Base-by-base conservation (phyloP, 2,888 invertebrate genomes). In the Cordilura impudica region DNA sequence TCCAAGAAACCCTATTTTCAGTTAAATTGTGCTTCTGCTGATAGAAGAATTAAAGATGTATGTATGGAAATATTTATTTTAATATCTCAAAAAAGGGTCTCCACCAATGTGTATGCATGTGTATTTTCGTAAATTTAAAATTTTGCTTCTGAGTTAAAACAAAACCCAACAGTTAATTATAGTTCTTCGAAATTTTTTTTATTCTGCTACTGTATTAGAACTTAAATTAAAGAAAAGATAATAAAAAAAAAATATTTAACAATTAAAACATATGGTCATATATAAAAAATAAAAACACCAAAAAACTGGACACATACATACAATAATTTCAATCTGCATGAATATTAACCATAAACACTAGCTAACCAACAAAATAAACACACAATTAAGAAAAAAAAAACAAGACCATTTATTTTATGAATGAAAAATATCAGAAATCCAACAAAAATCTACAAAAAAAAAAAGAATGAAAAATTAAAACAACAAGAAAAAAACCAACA, bases 401-500 rank as follows among this genome's bases (percentile, higher is more conserved):
- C 29, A 31, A 23, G 18, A 35, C 53, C 16, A 72, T 31, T n/a
- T n/a, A n/a, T n/a, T 71, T 71, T 56, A 72, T 63, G 71, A 61
- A 72, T 72, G 71, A 72, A 72, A 39, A 29, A 18, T 70, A n/a
- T 61, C 10, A 8, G n/a, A n/a, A 26, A 53, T 7, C 14, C 35
- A 39, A n/a, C n/a, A n/a, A n/a, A n/a, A n/a, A n/a, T n/a, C n/a
- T n/a, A n/a, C n/a, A n/a, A n/a, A n/a, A n/a, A n/a, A 12, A 53
- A 26, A 56, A 39, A 56, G 56, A 47, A 56, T 21, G 23, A 58
- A n/a, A 49, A 12, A 47, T 29, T n/a, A 35, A 51, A 49, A 51
- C 12, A 39, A 58, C 1, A 18, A 45, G 4, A 43, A 5, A 8
- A 12, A 54, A 26, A 56, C n/a, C 7, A n/a, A n/a, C n/a, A n/a